Evolutionary conservation across 2,888 invertebrate genomes (phyloP), one percentile per base, ranked within the genome.

Genomic region (Microplitis deprimator): DNA sequence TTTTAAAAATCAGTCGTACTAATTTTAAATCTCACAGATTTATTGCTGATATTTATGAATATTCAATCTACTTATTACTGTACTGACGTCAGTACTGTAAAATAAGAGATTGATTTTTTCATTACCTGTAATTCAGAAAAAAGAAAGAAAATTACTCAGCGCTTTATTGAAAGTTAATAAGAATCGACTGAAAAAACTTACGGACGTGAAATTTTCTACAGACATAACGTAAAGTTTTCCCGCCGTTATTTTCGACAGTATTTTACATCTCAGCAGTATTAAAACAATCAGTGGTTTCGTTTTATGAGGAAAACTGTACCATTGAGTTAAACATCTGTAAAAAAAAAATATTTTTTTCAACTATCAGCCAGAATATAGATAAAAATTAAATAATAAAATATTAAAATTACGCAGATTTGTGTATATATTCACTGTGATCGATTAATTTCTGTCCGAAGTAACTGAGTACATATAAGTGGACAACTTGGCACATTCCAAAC

Each of bases 401-500:
- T 50, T 13, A 13, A 50, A 72, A 17, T 71, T 40, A 72, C 76
- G 17, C 8, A 4, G 60, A 60, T 67, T 10, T 16, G 20, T 60
- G 59, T 20, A 76, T 39, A 1, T 13, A 5, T 7, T n/a, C 29
- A 16, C 76, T 73, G 7, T 68, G 38, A 68, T 77, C 40, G 10
- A 68, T 77, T n/a, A 77, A 62, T 62, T 62, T 72, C 61, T 77
- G 72, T 13, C 72, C 76, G 1, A 65, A 67, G 6, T 20, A 61
- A 73, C 73, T 68, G 0, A 69, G 64, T 16, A 75, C 69, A 5
- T 64, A 69, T 38, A 69, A 38, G 41, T 75, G 75, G 7, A 64
- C 50, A 29, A 70, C 20, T 38, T 75, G 75, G 5, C 62, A 69
- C 16, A 64, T 41, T 10, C 62, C 50, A 50, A 69, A 75, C n/a